Evolutionary conservation across 2,113 vertebrate genomes (phyloP), one percentile per base, ranked within the genome.

Genomic region (Sander lucioperca): DNA sequence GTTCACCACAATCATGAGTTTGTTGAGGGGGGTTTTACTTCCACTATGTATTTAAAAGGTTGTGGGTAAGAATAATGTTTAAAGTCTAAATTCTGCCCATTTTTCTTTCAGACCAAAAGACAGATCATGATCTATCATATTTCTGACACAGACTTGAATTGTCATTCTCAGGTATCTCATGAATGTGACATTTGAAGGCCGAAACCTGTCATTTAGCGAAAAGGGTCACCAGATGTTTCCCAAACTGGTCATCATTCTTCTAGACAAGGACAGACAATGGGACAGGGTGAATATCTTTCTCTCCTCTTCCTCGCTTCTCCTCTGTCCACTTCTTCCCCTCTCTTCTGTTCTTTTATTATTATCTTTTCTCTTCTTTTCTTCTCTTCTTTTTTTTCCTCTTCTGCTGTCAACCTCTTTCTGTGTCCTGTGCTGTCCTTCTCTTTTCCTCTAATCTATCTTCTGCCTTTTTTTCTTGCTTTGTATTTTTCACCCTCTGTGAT

Each of bases 181-280:
- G 95, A 99, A 99, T 80, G 98, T 99, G 87, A 99, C 98, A 59
- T 99, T 99, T 91, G 98, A 99, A 92, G 98, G 98, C 72, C 96
- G 98, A 79, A 99, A 99, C 93, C 95, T 99, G 86, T 99, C 98
- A 0, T 99, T 99, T 90, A 99, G 98, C 65, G 98, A 99, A 86
- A 96, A 99, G 0, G 98, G 98, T 82, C 99, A 99, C 92, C 98
- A 99, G 96, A 99, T 99, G 97, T 97, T 99, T 83, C 98, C 98
- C 12, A 99, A 99, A 89, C 94, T 99, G 94, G 98, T 99, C 92
- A 98, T 99, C 94, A 98, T 99, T 89, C 97, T 99, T 84, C 95
- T 99, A 63, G 97, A 97, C 94, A 99, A 99, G 94, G 96, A 99
- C 85, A 96, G 98, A 88, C 96, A 97, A 53, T 99, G 97, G 97